These are phyloP conservation scores for Chitala chitala DNA, from an alignment of 2,113 vertebrate genomes.

Conservation along the genomic window DNA sequence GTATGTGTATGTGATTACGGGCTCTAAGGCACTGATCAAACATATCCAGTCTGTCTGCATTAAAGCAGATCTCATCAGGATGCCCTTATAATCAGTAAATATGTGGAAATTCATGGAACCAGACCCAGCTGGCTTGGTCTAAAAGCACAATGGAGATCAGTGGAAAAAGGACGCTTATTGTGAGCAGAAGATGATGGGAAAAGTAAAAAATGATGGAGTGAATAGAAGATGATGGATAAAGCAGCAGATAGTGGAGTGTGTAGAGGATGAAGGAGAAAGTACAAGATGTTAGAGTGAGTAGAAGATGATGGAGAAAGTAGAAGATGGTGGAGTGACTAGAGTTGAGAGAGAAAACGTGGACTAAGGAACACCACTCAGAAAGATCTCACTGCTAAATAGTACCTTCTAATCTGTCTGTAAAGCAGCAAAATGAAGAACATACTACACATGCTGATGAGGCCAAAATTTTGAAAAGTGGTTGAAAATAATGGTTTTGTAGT, in stretches of 20 bases:
- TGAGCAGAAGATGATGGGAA: neutral
- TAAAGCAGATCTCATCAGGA: neutral
- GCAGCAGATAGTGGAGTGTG: neutral
- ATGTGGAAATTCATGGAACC: neutral
- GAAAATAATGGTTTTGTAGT: conserved; percentile 17
- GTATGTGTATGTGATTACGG: neutral
- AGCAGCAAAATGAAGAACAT: neutral
- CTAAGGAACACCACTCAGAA: neutral
- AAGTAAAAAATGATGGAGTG: neutral
- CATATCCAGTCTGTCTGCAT: too few species aligned
- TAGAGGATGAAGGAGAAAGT: neutral
- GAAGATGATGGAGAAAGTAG: neutral
- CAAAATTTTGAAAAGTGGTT: conserved; percentile 17
- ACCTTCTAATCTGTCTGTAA: neutral
- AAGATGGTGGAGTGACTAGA: neutral
- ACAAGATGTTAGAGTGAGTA: neutral
- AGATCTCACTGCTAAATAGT: neutral
- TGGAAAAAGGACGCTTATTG: neutral
- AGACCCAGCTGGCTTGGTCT: too few species aligned
- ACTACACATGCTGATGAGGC: neutral
- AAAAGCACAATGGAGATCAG: too few species aligned
- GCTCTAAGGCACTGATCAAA: neutral
- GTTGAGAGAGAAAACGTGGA: neutral
- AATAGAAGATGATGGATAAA: neutral
- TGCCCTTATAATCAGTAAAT: neutral